A percentile compares a stretch with the other conserved stretches of the same genome.
phyloP scores from a whole-genome alignment of 2,113 vertebrate species.

The Rhodinocichla rosea region DNA sequence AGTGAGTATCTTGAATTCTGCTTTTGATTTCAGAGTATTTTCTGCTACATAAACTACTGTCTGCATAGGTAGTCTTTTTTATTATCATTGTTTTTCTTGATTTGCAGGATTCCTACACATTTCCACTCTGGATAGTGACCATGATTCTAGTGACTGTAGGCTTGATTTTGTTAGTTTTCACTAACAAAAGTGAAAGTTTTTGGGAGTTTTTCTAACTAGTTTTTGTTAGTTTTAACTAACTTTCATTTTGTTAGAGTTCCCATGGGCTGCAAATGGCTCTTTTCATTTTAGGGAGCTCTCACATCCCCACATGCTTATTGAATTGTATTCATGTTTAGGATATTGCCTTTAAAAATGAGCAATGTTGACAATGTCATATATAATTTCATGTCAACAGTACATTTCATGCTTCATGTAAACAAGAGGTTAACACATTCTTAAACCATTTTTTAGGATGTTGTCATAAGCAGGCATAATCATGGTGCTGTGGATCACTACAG shows the following conservation, averaged over 20 bases:
- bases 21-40: background rate
- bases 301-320: background rate
- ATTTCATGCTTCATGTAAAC: background rate
- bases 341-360: background rate
- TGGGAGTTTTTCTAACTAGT: too few relatives aligned
- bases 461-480: background rate
- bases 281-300: background rate
- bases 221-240: too few relatives aligned
- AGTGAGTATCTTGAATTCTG: background rate
- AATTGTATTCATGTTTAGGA: background rate
- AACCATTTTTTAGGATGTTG: background rate
- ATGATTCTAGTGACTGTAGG: background rate
- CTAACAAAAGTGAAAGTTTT: too few relatives aligned
- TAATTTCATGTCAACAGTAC: background rate
- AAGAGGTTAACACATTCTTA: background rate
- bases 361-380: background rate
- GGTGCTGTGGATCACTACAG: background rate
- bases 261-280: background rate
- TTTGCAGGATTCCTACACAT: background rate
- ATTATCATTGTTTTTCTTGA: background rate
- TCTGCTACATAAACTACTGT: background rate
- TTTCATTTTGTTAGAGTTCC: background rate
- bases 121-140: background rate
- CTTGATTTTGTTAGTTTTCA: background rate
- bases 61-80: background rate